Percentiles rank a stretch among this genome's conserved stretches.
These are phyloP conservation scores for Amorpha juglandis DNA, from an alignment of 2,888 invertebrate species.

Conservation along the genomic window DNA sequence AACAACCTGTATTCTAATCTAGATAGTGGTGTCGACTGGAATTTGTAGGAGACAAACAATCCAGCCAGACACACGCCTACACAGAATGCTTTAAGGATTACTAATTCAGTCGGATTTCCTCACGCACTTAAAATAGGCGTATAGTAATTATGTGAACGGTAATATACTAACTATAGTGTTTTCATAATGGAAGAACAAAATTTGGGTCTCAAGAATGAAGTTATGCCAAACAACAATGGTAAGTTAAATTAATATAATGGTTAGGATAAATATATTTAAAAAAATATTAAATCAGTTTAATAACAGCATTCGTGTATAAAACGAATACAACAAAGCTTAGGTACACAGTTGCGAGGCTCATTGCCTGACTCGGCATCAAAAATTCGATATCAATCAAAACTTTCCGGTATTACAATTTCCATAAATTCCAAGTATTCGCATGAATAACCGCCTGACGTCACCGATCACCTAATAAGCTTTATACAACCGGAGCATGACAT, in stretches of 20 bases:
- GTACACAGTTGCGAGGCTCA: neutral
- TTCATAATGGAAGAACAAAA: conserved; percentile 11
- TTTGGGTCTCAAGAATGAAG: conserved; percentile 8
- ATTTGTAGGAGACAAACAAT: conserved; percentile 38
- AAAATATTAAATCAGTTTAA: neutral
- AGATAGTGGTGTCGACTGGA: conserved; percentile 39
- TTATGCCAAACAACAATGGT: neutral
- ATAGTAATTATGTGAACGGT: neutral
- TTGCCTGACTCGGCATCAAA: neutral
- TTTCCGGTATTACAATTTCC: conserved; percentile 30
- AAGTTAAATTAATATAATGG: neutral
- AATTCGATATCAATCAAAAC: conserved; percentile 6
- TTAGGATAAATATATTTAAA: neutral
- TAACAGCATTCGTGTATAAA: neutral
- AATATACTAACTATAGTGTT: neutral
- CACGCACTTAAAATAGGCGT: neutral
- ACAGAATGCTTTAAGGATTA: neutral
- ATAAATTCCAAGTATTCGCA: conserved; percentile 47
- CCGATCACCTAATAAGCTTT: conserved; percentile 69
- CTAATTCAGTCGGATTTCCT: neutral
- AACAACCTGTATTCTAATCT: conserved; percentile 37
- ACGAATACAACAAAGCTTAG: neutral
- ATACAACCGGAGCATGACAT: conserved; percentile 65
- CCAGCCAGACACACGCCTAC: conserved; percentile 27
- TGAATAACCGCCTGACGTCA: conserved; percentile 67